Percentiles rank a stretch among this genome's conserved stretches.
Conservation (phyloP, 53 echinoderm and acorn worm species). For the Glandiceps talaboti region DNA sequence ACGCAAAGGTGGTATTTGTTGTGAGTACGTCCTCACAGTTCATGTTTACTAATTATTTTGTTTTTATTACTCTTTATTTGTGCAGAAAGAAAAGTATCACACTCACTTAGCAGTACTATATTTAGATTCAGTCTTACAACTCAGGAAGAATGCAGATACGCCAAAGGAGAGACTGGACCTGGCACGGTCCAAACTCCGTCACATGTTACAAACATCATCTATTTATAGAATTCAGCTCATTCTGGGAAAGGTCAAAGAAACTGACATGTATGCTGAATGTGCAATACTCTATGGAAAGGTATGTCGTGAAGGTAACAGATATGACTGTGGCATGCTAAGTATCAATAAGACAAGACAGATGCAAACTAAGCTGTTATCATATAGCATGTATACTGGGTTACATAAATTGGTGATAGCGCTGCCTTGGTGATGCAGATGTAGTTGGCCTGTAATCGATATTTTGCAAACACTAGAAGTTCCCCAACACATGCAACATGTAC, state of each 20-base stretch:
- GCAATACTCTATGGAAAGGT: slow-evolving; percentile 99
- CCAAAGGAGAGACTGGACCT: slow-evolving; percentile 46
- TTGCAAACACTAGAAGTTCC: too few relatives aligned
- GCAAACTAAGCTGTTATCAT: too few relatives aligned
- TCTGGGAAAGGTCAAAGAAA: slow-evolving; percentile 88
- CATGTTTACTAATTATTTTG: neutral
- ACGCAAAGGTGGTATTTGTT: too few relatives aligned
- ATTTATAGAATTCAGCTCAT: slow-evolving; percentile 88
- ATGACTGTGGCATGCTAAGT: too few relatives aligned
- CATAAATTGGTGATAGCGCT: too few relatives aligned
- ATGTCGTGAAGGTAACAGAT: too few relatives aligned
- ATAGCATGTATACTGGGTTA: too few relatives aligned
- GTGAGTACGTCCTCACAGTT: neutral
- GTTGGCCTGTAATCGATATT: too few relatives aligned
- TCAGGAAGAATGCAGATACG: slow-evolving; percentile 29
- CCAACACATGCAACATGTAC: too few relatives aligned
- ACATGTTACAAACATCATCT: slow-evolving; percentile 65
- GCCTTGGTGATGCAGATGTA: too few relatives aligned
- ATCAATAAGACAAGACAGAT: too few relatives aligned
- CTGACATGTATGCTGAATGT: slow-evolving; percentile 96
- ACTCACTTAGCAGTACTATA: slow-evolving; percentile 92
- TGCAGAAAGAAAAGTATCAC: slow-evolving; percentile 97
- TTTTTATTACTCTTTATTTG: neutral
- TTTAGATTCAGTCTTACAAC: slow-evolving; percentile 67
- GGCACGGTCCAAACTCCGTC: slow-evolving; percentile 84